A percentile compares a stretch with the other conserved stretches of the same genome.
These are phyloP conservation scores for Pollenia amentaria DNA, from an alignment of 2,888 invertebrate genomes.

Conservation along the genomic window DNA sequence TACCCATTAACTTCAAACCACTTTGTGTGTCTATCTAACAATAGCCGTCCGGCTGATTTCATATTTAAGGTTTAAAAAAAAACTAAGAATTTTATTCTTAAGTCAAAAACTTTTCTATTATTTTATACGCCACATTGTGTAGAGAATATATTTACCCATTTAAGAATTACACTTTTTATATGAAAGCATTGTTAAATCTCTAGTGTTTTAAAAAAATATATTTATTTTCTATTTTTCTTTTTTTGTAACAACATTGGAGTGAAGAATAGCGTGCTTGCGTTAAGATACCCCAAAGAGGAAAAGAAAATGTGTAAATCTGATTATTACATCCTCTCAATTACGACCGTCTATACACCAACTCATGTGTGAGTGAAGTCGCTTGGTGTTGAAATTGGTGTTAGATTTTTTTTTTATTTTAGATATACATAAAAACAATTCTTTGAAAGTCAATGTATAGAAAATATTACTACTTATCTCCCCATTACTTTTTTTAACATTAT, in stretches of 20 bases:
- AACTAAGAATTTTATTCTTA: too few species aligned
- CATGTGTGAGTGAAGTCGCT: neutral
- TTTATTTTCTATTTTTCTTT: neutral
- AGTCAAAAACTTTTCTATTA: neutral
- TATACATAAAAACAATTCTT: too few species aligned
- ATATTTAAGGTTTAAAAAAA: too few species aligned
- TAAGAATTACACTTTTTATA: neutral
- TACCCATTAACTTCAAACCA: too few species aligned
- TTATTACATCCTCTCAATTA: slow-evolving; percentile 50
- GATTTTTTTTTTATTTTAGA: neutral
- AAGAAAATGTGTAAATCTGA: slow-evolving; percentile 60
- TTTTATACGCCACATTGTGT: neutral
- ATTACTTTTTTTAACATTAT: neutral
- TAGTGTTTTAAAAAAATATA: slow-evolving; percentile 56
- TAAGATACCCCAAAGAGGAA: slow-evolving; percentile 1
- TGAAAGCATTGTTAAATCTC: slow-evolving; percentile 42
- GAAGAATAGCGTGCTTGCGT: slow-evolving; percentile 20
- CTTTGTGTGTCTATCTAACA: too few species aligned
- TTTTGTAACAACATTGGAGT: slow-evolving; percentile 7
- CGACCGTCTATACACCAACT: neutral
- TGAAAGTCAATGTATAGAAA: too few species aligned
- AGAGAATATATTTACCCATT: neutral
- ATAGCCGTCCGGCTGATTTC: too few species aligned
- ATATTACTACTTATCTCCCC: neutral
- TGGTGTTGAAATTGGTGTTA: neutral